Conservation (phyloP, 2,113 vertebrate species). For the Psittacus erithacus region DNA sequence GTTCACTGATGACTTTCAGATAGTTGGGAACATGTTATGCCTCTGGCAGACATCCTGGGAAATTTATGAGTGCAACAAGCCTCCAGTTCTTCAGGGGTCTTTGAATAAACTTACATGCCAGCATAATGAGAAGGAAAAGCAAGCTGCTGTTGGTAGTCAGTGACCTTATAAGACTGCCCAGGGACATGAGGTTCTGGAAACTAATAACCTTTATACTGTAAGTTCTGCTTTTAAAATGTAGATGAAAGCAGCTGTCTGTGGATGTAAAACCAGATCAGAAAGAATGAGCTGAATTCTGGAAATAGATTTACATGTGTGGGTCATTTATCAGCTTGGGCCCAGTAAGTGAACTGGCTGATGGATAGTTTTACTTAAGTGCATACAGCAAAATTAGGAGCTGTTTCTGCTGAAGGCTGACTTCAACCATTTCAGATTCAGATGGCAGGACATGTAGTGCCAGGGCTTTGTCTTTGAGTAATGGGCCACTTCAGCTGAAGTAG, state of each 20-base stretch:
- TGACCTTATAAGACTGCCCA: neutral
- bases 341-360: neutral
- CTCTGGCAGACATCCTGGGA: slow-evolving; percentile 1
- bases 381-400: neutral
- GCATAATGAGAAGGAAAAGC: neutral
- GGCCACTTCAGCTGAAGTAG: neutral
- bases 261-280: neutral
- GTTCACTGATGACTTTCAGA: slow-evolving; percentile 3
- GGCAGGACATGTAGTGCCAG: neutral
- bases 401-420: neutral
- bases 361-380: neutral
- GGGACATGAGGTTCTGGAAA: neutral
- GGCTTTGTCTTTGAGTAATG: neutral
- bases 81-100: neutral
- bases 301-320: neutral
- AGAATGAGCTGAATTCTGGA: neutral
- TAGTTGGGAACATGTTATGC: neutral
- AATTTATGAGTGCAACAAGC: slow-evolving; percentile 15
- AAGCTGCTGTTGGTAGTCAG: neutral
- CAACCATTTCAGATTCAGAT: neutral
- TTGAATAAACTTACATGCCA: neutral
- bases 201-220: neutral
- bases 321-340: neutral
- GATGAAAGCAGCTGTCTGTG: neutral
- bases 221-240: neutral